These are phyloP conservation scores for Cotesia congregata DNA, from an alignment of 2,888 invertebrate genomes.

Conservation along the genomic window DNA sequence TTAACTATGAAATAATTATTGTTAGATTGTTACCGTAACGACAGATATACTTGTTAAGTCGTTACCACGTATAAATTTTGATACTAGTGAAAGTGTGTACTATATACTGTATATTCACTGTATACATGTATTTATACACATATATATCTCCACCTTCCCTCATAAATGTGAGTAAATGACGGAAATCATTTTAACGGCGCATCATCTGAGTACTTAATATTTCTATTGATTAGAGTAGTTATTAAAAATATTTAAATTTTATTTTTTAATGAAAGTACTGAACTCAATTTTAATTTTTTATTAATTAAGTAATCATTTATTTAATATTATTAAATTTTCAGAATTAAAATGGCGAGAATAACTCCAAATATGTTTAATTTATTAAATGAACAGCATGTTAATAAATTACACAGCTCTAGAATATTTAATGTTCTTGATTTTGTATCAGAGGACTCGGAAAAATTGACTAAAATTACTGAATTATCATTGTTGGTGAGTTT, in stretches of 20 bases:
- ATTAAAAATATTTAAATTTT: slow-evolving; percentile 3
- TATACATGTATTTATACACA: not conserved
- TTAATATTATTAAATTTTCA: slow-evolving; percentile 2
- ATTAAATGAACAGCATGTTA: slow-evolving; percentile 70
- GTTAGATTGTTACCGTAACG: not conserved
- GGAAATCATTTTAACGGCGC: slow-evolving; percentile 58
- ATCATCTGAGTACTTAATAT: slow-evolving; percentile 48
- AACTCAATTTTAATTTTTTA: slow-evolving; percentile 10
- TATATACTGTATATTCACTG: not conserved
- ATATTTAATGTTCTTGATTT: slow-evolving; percentile 75
- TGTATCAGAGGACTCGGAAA: slow-evolving; percentile 73
- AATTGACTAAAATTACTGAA: slow-evolving; percentile 71
- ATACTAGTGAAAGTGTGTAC: not conserved
- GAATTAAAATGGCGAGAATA: slow-evolving; percentile 55
- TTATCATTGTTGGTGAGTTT: slow-evolving; percentile 71
- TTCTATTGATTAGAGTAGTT: slow-evolving; percentile 59
- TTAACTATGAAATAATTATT: not conserved
- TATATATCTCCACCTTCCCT: not conserved
- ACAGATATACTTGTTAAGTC: not conserved
- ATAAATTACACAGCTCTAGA: slow-evolving; percentile 71
- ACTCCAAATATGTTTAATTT: slow-evolving; percentile 56
- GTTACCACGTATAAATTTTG: not conserved
- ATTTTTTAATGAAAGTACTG: not conserved
- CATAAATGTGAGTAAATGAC: slow-evolving; percentile 49
- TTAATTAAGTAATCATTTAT: not conserved